Evolutionary conservation across 2,797 vertebrate genomes (phyloP).

Genomic region (Tiaroga cobitis): DNA sequence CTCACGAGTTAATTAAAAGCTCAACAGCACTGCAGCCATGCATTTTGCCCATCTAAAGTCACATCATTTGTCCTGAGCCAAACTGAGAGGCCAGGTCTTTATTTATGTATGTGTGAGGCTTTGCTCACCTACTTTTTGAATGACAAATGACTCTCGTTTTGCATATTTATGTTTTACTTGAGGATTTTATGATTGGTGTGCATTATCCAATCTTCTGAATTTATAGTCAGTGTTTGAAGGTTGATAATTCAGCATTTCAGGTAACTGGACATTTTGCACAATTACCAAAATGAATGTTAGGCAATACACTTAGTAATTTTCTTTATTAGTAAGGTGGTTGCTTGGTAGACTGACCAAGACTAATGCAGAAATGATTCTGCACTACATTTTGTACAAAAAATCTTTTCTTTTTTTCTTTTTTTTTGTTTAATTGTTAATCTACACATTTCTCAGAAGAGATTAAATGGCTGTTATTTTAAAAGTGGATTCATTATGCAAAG

Average conservation of each 20-base stretch:
- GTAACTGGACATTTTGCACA: background rate
- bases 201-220: constrained; percentile 9
- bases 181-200: background rate
- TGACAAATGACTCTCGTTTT: constrained; percentile 2
- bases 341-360: background rate
- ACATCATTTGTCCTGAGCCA: constrained; percentile 47
- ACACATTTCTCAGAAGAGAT: too few species aligned
- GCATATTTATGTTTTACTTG: constrained; percentile 26
- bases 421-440: too few species aligned
- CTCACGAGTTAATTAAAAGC: constrained; percentile 72
- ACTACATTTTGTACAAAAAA: background rate
- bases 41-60: constrained; percentile 58
- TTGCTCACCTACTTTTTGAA: constrained; percentile 18
- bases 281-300: background rate
- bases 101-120: background rate
- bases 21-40: constrained; percentile 50
- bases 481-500: too few species aligned
- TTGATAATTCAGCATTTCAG: background rate
- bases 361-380: background rate
- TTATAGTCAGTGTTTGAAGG: background rate
- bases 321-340: background rate
- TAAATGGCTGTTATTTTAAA: too few species aligned
- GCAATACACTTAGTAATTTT: background rate
- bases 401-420: too few species aligned
- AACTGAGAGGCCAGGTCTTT: constrained; percentile 17